Evolutionary conservation across 1,140 invertebrate species (phyloP).

Genomic region (Brachionus paranguensis): DNA sequence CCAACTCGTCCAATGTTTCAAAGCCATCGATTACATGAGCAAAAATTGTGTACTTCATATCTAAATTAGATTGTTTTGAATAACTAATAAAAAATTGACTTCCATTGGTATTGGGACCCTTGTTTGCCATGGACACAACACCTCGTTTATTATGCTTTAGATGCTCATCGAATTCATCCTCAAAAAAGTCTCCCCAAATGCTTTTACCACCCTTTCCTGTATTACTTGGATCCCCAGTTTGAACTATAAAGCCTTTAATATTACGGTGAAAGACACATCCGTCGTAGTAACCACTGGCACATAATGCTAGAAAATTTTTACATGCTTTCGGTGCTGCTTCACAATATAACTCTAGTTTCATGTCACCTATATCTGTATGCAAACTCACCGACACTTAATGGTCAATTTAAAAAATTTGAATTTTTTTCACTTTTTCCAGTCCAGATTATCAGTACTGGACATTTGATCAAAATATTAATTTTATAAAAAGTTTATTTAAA

Average conservation of each 20-base stretch:
- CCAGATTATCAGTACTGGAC: neutral
- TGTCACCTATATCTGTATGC: conserved; percentile 91
- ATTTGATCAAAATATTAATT: neutral
- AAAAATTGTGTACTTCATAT: conserved; percentile 94
- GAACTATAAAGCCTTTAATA: conserved; percentile 95
- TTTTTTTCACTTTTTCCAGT: neutral
- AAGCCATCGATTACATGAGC: conserved; percentile 63
- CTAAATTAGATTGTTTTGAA: conserved; percentile 91
- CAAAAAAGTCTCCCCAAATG: conserved; percentile 86
- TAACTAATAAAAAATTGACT: conserved; percentile 97
- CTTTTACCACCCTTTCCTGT: conserved; percentile 80
- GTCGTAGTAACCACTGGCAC: conserved; percentile 86
- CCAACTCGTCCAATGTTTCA: conserved; percentile 31
- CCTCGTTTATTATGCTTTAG: conserved; percentile 88
- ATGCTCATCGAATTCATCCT: conserved; percentile 88
- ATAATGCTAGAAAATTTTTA: conserved; percentile 87
- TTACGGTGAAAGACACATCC: conserved; percentile 82
- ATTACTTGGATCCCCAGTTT: conserved; percentile 76
- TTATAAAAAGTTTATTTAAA: neutral
- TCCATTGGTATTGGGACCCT: conserved; percentile 89
- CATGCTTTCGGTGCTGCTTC: conserved; percentile 91
- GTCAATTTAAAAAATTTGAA: neutral
- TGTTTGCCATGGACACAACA: conserved; percentile 84
- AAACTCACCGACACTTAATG: conserved; percentile 76
- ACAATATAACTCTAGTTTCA: conserved; percentile 90